Conservation (phyloP, 2,888 invertebrate species). For the Lampropteryx suffumata region DNA sequence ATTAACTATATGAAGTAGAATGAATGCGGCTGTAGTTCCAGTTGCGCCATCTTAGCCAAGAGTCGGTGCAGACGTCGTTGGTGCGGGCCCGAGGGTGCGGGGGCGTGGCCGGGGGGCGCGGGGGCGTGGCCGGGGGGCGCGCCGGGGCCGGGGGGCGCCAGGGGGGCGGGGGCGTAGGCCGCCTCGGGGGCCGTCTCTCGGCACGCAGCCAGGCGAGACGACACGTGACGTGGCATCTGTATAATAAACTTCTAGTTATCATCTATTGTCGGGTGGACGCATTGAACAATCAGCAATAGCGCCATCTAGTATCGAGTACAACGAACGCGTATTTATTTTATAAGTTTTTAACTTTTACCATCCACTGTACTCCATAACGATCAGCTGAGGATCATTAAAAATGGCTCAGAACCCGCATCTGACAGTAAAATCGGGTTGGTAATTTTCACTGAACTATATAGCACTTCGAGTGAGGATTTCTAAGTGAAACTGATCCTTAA, state of each 20-base stretch:
- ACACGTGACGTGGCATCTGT: constrained; percentile 94
- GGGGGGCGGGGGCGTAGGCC: neutral
- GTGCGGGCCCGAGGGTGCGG: constrained; percentile 62
- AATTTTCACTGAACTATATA: too few species aligned
- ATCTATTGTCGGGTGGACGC: too few species aligned
- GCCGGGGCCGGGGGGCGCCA: neutral
- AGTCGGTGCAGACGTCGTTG: constrained; percentile 86
- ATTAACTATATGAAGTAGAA: constrained; percentile 72
- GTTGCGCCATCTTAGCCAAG: constrained; percentile 99
- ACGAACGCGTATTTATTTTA: too few species aligned
- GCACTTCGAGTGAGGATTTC: too few species aligned
- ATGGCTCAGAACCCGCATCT: too few species aligned
- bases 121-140: constrained; percentile 12
- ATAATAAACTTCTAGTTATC: neutral
- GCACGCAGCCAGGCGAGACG: constrained; percentile 93
- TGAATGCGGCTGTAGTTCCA: constrained; percentile 85
- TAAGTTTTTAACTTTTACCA: too few species aligned
- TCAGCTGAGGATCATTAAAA: too few species aligned
- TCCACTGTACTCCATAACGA: too few species aligned
- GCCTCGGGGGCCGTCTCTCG: constrained; percentile 86
- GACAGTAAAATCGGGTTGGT: too few species aligned
- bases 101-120: constrained; percentile 72
- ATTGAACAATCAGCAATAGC: too few species aligned
- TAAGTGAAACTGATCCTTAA: too few species aligned
- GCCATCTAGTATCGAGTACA: too few species aligned